phyloP scores from a whole-genome alignment of 2,797 vertebrate species.

The Mormyrops boulengeri region DNA sequence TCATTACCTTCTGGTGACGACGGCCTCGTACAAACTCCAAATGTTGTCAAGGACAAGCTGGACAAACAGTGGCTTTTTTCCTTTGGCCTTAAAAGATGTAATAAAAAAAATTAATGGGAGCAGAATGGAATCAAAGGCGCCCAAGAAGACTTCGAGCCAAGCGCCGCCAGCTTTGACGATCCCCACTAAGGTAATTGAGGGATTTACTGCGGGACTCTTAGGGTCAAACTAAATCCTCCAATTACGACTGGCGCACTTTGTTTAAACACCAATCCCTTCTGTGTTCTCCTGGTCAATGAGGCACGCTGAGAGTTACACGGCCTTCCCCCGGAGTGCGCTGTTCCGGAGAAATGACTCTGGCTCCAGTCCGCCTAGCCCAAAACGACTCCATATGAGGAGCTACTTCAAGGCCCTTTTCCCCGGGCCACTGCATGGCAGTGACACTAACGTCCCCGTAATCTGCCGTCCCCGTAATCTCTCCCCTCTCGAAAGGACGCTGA shows the following conservation, averaged over 20 bases:
- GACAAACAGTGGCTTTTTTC: conserved; percentile 91
- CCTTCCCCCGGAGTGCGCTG: background rate
- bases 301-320: background rate
- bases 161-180: background rate
- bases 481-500: background rate
- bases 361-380: background rate
- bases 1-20: conserved; percentile 75
- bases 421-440: background rate
- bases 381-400: background rate
- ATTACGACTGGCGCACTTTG: background rate
- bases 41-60: conserved; percentile 93
- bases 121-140: conserved; percentile 1
- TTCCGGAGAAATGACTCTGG: background rate
- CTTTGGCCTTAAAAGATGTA: conserved; percentile 69
- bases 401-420: background rate
- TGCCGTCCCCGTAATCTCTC: background rate
- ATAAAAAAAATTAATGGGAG: background rate
- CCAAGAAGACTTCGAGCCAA: background rate
- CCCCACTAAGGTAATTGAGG: background rate
- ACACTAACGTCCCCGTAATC: too few species aligned
- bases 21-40: conserved; percentile 92
- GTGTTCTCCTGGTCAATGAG: conserved; percentile 3
- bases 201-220: background rate
- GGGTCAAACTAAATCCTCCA: background rate
- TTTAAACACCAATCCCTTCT: background rate